Base-by-base conservation (phyloP, 2,113 vertebrate genomes). In the Cyanocitta stelleri region DNA sequence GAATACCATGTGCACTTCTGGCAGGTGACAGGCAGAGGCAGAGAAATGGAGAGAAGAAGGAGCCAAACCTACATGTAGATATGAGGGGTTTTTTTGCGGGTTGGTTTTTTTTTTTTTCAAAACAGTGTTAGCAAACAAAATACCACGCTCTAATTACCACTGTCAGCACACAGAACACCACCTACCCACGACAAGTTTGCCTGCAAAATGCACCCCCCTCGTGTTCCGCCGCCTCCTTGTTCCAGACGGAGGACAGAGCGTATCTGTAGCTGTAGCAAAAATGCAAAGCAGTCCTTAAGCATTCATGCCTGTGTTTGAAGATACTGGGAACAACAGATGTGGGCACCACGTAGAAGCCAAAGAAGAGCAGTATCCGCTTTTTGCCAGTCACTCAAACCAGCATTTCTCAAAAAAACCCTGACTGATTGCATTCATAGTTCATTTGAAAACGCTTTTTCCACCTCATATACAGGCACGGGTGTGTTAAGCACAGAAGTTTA, bases 141-240 rank as follows among this genome's bases (percentile, higher is more conserved):
- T 4, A 10, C 3, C 27, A 24, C 1, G 1, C 43, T 64, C 30
- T 27, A 52, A 51, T 58, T 49, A 48, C n/a, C 24, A 19, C 2
- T 87, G 55, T 7, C 37, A 85, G 56, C 41, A 27, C 16, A 61
- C 13, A 59, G 35, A 84, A 44, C 7, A 9, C 6, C 58, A 41
- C 29, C 35, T 24, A 27, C 27, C 33, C 54, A 10, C 4, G 1
- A 13, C 13, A 18, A 7, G 1, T 44, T 46, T 46, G 13, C 24
- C 43, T 71, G 32, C 58, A 71, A 75, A 76, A 90, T 19, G 33
- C 26, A 78, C 33, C 20, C 10, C 10, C 20, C 18, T 48, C 7
- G 0, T 35, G 29, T 46, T 51, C 35, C 0, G 0, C 22, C 0
- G 0, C 74, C 48, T 90, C 33, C 44, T n/a, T 10, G 14, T 13